Base-by-base conservation (phyloP, 2,888 invertebrate species). In the Euproctis similis region DNA sequence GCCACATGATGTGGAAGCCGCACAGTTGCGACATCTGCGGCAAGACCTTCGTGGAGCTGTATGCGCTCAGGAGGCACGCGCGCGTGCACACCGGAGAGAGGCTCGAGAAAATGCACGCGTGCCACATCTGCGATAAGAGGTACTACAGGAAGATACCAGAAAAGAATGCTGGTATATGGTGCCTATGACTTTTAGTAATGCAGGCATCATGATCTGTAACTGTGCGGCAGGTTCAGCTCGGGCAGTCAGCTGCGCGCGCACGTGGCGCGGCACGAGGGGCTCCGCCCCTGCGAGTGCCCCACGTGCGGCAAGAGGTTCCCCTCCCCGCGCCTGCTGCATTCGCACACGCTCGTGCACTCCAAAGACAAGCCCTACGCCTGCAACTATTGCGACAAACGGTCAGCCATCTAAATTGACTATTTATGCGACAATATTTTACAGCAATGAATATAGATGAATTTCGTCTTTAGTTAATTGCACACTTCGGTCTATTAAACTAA, bases 291-390 rank as follows among this genome's bases (percentile, higher is more conserved):
- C 62, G 55, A 47, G 20, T 84, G 85, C 48, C 46, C 48, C 1
- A 38, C 42, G 3, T 86, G 86, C 58, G 77, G 72, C 22, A 74
- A 72, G 52, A 34, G 58, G 5, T 86, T 86, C 59, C 59, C 71
- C 2, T 65, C 75, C 24, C 48, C 57, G 30, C 74, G 86, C 1
- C 67, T 86, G 34, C 67, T 86, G 13, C 53, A 63, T 34, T 85
- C 84, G 46, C 89, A 89, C 59, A 73, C 74, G 54, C 86, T 77
- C 40, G 82, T 86, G 12, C 88, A 88, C 62, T 74, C 53, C 26
- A 78, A 85, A 29, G 59, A 61, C 46, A 87, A 87, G 59, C 87
- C 85, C 1, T 77, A 85, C 61, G 69, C 75, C 4, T 89, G 88
- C 59, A 53, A 43, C 16, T 78, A 82, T 50, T 89, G 89, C 54